Percentiles rank a stretch among this genome's conserved stretches.
Evolutionary conservation across 1,140 invertebrate species (phyloP).

Genomic region (Semibalanus balanoides): DNA sequence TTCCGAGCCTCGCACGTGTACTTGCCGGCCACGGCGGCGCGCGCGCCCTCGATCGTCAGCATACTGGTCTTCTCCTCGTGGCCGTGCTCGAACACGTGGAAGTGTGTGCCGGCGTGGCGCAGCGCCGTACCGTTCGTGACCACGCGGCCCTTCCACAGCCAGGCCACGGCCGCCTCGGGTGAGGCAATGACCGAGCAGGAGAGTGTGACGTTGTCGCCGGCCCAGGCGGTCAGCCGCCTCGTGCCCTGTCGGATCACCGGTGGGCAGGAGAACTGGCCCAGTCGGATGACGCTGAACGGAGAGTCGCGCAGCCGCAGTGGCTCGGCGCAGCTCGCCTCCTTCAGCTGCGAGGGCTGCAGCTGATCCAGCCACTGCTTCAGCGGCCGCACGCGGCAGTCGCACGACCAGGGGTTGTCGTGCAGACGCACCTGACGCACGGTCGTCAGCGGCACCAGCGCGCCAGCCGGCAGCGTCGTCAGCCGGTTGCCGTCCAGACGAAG

Average conservation of each 20-base stretch:
- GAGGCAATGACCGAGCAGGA: not conserved
- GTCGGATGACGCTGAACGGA: not conserved
- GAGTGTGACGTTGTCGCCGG: not conserved
- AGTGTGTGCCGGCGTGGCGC: not conserved
- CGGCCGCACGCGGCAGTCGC: slow-evolving; percentile 26
- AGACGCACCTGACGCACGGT: slow-evolving; percentile 23
- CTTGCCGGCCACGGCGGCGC: not conserved
- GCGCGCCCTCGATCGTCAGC: not conserved
- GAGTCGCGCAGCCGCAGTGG: not conserved
- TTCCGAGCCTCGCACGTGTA: not conserved
- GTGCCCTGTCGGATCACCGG: not conserved
- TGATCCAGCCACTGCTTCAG: slow-evolving; percentile 15
- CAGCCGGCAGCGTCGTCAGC: slow-evolving; percentile 21
- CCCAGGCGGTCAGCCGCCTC: not conserved
- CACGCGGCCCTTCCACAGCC: not conserved
- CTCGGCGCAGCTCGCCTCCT: not conserved
- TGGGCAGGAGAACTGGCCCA: not conserved
- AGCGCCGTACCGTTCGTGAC: not conserved
- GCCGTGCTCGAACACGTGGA: not conserved
- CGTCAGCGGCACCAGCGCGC: slow-evolving; percentile 19
- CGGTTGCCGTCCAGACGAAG: slow-evolving; percentile 24
- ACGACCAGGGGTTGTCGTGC: slow-evolving; percentile 29
- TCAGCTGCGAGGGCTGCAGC: not conserved
- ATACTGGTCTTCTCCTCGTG: not conserved
- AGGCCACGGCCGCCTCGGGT: not conserved